Base-by-base conservation (phyloP, 2,888 invertebrate genomes). In the Aleiodes leptofemur region DNA sequence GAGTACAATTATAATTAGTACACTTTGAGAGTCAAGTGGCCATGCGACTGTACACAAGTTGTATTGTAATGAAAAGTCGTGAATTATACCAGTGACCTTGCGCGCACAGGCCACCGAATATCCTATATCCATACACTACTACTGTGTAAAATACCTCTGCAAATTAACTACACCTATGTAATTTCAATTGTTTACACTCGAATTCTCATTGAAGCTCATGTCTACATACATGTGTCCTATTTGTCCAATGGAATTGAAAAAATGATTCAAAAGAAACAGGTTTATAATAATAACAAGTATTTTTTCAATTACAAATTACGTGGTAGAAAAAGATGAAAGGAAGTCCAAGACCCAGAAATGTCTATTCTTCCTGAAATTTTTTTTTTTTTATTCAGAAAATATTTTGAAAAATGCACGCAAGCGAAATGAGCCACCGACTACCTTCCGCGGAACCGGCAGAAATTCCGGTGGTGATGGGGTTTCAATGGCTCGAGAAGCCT, bases 1-100 rank as follows among this genome's bases (percentile, higher is more conserved):
- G 34, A 68, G 66, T 71, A 66, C 56, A 66, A 74, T 73, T 73
- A 73, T 73, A 69, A 73, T 73, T 73, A 73, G 68, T 57, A 31
- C 69, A 57, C 64, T 69, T 69, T 48, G 68, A 16, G 57, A 73
- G 73, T 56, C 68, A 73, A 73, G 73, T 69, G 48, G 50, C 31
- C 16, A 29, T 59, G 59, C 16, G 29, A 38, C 23, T 61, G 61
- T 72, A 50, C 72, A 55, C 50, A 48, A 48, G 64, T 64, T 16
- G 16, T 64, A 64, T 64, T 64, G 14, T 48, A 64, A 48, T 23
- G 43, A 9, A 31, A 61, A 56, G 38, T 34, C 38, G 8, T n/a
- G 16, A 1, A 16, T 48, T 43, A 64, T 64, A 64, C 64, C 16
- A 43, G 43, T 51, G 69, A 69, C 61, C 69, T 69, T 69, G 53